phyloP scores from a whole-genome alignment of 1,140 invertebrate genomes.

The Zophobas morio region DNA sequence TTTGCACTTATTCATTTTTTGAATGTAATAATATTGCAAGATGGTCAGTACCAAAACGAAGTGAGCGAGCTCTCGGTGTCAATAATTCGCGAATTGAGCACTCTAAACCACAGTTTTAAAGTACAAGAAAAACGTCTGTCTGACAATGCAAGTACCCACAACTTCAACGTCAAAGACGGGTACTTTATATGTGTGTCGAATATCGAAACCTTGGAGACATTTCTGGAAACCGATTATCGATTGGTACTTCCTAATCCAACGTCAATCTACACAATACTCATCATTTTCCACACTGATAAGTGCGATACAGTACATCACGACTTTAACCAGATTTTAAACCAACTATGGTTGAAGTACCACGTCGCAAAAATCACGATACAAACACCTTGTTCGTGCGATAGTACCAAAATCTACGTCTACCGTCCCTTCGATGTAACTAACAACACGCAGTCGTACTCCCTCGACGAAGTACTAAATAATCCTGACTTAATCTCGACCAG shows the following conservation, averaged over 20 bases:
- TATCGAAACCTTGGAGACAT: too few species aligned
- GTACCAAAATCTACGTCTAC: constrained; percentile 1
- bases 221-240: background rate
- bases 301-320: background rate
- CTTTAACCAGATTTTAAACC: background rate
- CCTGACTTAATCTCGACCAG: background rate
- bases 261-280: background rate
- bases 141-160: background rate
- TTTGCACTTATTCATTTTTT: background rate
- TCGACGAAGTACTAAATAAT: background rate
- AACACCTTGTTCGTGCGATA: constrained; percentile 10
- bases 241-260: background rate
- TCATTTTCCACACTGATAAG: background rate
- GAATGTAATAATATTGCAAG: background rate
- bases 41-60: background rate
- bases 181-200: too few species aligned
- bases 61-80: background rate
- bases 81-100: background rate
- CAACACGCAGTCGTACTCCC: background rate
- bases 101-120: background rate
- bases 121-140: background rate
- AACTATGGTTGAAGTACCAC: background rate
- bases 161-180: background rate
- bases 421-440: background rate
- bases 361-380: background rate